Base-by-base conservation (phyloP, 2,888 invertebrate species). In the Phania funesta region DNA sequence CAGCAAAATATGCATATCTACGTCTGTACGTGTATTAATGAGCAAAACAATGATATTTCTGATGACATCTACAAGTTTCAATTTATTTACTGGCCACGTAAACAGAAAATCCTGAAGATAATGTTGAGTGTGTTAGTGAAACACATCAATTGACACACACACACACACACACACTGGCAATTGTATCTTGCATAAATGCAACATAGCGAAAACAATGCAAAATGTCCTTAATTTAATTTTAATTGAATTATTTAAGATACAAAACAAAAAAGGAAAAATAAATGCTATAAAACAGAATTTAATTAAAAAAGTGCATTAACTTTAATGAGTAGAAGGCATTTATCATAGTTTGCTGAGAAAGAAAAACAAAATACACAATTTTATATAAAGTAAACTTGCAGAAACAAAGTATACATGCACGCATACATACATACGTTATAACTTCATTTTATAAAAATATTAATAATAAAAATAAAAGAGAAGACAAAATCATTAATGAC, bases 381-480 rank as follows among this genome's bases (percentile, higher is more conserved):
- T 22, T 22, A 41, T 62, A n/a, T 50, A 16, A 58, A 67, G 73
- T 44, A 52, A 56, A 62, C 56, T 46, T 35, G 38, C 38, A 56
- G 9, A 50, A 52, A 76, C 50, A 50, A 64, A 64, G 48, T 48
- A 32, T 41, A 29, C 29, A 7, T n/a, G n/a, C n/a, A n/a, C n/a
- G n/a, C n/a, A n/a, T n/a, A n/a, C n/a, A 29, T 7, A 46, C 56
- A 26, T 60, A 75, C 64, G 54, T 54, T 77, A 71, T 74, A 81
- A 77, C 73, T 81, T 81, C 68, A 77, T 73, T 81, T 81, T 64
- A 74, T 74, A 44, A 68, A 81, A 81, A 81, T 68, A 77, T 77
- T 76, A 71, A 71, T 71, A 80, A 26, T 67, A 41, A 52, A 79
- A 73, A 62, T 54, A 54, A 62, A 52, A 62, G 52, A 73, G 46